Conservation (phyloP, 1,140 invertebrate genomes). For the Drosophila insularis region DNA sequence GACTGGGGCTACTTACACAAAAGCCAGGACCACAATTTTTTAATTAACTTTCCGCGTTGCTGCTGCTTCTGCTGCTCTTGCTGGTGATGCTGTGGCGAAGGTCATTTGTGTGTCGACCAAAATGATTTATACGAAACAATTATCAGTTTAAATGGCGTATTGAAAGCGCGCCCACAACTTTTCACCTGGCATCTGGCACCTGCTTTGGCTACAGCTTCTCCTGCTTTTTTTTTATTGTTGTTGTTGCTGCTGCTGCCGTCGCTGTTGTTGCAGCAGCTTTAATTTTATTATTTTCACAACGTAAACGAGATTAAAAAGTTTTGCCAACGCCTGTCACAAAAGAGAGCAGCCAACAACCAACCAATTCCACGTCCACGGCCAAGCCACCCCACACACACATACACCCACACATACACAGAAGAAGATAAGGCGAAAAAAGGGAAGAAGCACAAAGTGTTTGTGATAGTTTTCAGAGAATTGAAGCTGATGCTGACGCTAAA, state of each 20-base stretch:
- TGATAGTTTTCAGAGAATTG: slow-evolving; percentile 54
- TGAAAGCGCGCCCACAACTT: slow-evolving; percentile 68
- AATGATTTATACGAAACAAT: slow-evolving; percentile 77
- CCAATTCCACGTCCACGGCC: not conserved
- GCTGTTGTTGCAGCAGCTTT: slow-evolving; percentile 51
- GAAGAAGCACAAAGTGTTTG: slow-evolving; percentile 52
- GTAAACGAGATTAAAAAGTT: slow-evolving; percentile 79
- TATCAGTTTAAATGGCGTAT: slow-evolving; percentile 80
- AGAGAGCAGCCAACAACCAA: slow-evolving; percentile 15
- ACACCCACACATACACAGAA: no score
- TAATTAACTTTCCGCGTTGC: slow-evolving; percentile 69
- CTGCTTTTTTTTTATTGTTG: not conserved
- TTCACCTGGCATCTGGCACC: slow-evolving; percentile 42
- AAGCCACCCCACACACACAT: not conserved
- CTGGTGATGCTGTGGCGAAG: not conserved
- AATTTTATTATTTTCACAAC: slow-evolving; percentile 74
- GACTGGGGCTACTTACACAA: slow-evolving; percentile 68
- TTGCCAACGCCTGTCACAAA: slow-evolving; percentile 61
- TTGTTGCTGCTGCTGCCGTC: not conserved
- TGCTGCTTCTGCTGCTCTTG: slow-evolving; percentile 16
- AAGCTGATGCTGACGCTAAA: slow-evolving; percentile 3
- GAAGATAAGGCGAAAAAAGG: slow-evolving; percentile 12
- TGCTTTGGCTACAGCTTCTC: slow-evolving; percentile 11
- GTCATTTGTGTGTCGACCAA: slow-evolving; percentile 22
- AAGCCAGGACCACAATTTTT: slow-evolving; percentile 74